Conservation (phyloP, 2,797 vertebrate species). For the Karalla daura region DNA sequence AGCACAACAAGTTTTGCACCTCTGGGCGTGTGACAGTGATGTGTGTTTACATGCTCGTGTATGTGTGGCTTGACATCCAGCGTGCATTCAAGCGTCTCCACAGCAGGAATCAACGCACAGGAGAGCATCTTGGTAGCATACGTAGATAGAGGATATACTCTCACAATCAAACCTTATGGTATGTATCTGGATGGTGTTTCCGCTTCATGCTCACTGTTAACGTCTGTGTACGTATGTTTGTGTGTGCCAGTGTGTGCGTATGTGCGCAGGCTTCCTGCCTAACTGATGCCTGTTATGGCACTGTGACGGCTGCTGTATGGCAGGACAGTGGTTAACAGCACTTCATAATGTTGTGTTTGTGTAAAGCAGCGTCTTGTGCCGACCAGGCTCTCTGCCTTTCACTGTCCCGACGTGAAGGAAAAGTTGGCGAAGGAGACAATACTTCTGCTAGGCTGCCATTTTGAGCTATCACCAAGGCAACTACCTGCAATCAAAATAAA, state of each 20-base stretch:
- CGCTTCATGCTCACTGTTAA: slow-evolving; percentile 30
- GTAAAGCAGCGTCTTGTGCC: neutral
- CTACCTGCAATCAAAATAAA: slow-evolving; percentile 29
- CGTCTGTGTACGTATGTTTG: no score
- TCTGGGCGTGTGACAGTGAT: slow-evolving; percentile 44
- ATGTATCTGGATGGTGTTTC: slow-evolving; percentile 66
- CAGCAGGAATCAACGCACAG: slow-evolving; percentile 46
- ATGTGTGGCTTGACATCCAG: slow-evolving; percentile 41
- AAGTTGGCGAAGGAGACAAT: slow-evolving; percentile 29
- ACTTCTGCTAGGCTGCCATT: neutral
- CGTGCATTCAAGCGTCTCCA: slow-evolving; percentile 32
- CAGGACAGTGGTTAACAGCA: neutral
- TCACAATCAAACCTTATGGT: slow-evolving; percentile 78
- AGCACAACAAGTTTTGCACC: slow-evolving; percentile 58
- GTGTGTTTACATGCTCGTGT: slow-evolving; percentile 39
- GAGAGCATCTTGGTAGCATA: slow-evolving; percentile 34
- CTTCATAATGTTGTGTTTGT: neutral
- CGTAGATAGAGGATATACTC: slow-evolving; percentile 54
- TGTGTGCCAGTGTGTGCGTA: no score
- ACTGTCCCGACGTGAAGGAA: neutral
- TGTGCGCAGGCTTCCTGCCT: slow-evolving; percentile 61
- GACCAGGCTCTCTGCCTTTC: neutral
- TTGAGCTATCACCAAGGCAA: slow-evolving; percentile 10
- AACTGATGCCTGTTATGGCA: slow-evolving; percentile 19
- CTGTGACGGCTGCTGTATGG: neutral